Evolutionary conservation across 1,140 invertebrate genomes (phyloP).

Genomic region (Drosophila quadrilineata): DNA sequence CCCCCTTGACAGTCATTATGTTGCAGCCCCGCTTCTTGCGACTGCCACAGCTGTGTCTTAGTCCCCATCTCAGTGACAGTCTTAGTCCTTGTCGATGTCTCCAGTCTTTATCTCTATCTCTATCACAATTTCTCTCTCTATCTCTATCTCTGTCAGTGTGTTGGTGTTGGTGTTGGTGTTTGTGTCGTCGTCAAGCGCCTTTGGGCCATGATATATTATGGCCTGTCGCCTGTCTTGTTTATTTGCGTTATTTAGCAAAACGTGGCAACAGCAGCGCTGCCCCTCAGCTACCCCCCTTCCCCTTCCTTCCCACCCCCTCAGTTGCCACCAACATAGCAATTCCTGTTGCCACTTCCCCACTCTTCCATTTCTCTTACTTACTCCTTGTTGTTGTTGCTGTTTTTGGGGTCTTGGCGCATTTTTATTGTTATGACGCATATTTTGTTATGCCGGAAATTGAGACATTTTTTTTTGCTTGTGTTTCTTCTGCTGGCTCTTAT

Average conservation of each 20-base stretch:
- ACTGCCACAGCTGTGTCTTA: too few relatives aligned
- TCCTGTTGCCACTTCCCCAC: too few relatives aligned
- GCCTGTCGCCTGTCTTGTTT: slow-evolving; percentile 73
- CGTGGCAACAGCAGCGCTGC: slow-evolving; percentile 25
- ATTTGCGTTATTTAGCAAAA: slow-evolving; percentile 63
- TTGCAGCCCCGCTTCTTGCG: too few relatives aligned
- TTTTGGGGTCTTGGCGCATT: slow-evolving; percentile 15
- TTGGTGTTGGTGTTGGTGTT: background rate
- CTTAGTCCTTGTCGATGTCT: too few relatives aligned
- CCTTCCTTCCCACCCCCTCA: too few relatives aligned
- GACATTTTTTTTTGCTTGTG: slow-evolving; percentile 45
- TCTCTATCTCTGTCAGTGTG: background rate
- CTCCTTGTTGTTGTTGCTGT: background rate
- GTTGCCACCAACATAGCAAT: too few relatives aligned
- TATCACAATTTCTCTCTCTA: background rate
- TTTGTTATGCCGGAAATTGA: slow-evolving; percentile 52
- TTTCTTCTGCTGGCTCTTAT: background rate
- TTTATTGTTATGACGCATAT: slow-evolving; percentile 76
- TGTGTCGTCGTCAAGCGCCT: slow-evolving; percentile 51
- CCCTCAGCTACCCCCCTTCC: background rate
- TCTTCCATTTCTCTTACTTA: background rate
- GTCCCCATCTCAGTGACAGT: too few relatives aligned
- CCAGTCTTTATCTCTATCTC: slow-evolving; percentile 32
- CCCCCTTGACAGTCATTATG: slow-evolving; percentile 62
- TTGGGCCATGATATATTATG: slow-evolving; percentile 75